Conservation (phyloP, 2,113 vertebrate genomes). For the Vireo altiloquus region DNA sequence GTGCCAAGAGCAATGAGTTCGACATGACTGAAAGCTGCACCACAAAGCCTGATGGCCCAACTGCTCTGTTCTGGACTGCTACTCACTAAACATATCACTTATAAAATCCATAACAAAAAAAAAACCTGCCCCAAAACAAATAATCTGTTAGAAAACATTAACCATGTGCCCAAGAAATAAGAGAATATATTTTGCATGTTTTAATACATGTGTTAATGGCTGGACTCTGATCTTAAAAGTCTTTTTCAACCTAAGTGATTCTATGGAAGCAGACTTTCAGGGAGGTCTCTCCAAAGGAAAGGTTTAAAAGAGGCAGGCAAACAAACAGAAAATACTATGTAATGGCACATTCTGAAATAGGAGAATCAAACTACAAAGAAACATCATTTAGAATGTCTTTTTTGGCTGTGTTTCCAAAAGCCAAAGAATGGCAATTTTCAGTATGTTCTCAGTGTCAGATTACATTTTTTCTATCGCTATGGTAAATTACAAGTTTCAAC, state of each 20-base stretch:
- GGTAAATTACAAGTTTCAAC: background rate
- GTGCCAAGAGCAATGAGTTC: background rate
- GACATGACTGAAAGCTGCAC: background rate
- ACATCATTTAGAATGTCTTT: background rate
- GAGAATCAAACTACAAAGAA: background rate
- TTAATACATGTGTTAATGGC: background rate
- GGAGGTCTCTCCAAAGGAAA: background rate
- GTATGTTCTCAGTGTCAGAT: background rate
- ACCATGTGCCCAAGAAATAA: fast-evolving
- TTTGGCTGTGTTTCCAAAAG: background rate
- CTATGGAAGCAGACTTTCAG: background rate
- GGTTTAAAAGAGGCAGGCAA: background rate
- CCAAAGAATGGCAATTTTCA: background rate
- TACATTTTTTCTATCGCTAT: background rate
- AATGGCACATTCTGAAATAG: background rate
- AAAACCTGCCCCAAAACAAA: background rate
- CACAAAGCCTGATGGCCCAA: background rate
- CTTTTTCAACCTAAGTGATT: background rate
- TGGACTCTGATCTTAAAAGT: background rate
- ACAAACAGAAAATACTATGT: background rate
- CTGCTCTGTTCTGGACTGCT: background rate
- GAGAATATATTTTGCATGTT: background rate
- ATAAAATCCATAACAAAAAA: background rate
- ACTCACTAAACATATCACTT: background rate
- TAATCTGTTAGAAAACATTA: background rate